Conservation (phyloP, 1,140 invertebrate genomes). For the Platorchestia sp. region DNA sequence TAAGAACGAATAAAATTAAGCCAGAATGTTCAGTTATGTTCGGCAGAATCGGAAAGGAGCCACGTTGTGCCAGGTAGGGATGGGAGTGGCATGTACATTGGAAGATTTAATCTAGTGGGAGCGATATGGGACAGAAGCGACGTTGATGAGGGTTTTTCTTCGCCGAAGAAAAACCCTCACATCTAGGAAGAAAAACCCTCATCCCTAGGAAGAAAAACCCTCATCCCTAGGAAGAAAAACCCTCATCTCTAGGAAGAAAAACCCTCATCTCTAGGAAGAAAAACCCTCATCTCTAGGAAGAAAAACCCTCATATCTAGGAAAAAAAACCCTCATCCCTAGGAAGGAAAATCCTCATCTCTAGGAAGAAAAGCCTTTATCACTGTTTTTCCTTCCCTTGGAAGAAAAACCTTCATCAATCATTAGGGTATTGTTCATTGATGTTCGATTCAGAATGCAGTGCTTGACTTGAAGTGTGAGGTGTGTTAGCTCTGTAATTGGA, state of each 20-base stretch:
- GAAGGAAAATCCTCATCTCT: not conserved
- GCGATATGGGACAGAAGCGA: not conserved
- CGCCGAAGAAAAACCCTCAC: too few species aligned
- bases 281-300: not conserved
- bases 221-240: not conserved
- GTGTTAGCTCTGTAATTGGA: not conserved
- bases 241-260: not conserved
- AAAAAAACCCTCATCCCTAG: not conserved
- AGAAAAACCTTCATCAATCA: not conserved
- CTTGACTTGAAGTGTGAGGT: not conserved
- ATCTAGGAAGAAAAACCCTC: not conserved
- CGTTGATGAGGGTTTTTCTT: not conserved
- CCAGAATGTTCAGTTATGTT: not conserved
- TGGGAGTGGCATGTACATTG: not conserved
- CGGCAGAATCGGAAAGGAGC: not conserved
- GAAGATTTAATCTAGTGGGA: not conserved
- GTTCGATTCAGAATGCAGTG: not conserved
- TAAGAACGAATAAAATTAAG: not conserved
- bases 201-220: not conserved
- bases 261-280: not conserved
- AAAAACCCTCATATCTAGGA: not conserved
- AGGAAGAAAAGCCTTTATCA: not conserved
- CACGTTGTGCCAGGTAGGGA: not conserved
- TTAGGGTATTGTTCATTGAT: not conserved
- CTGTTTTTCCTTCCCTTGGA: not conserved